Base-by-base conservation (phyloP, 1,140 invertebrate genomes). In the Heliothis subflexa region DNA sequence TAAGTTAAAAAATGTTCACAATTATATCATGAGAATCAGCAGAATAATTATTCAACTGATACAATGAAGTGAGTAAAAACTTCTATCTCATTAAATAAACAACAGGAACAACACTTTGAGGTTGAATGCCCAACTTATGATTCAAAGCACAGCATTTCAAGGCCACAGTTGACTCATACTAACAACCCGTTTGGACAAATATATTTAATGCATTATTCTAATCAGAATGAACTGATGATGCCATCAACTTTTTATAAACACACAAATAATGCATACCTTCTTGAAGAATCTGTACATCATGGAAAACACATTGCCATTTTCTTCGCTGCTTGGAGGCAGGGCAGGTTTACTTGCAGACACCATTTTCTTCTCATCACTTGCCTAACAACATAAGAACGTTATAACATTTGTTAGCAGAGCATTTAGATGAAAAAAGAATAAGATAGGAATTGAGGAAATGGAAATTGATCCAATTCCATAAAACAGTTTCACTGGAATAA, bases 281-380 rank as follows among this genome's bases (percentile, higher is more conserved):
- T 94, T 94, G 66, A 93, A 92, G 62, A 94, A 93, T 80, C 88
- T 91, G 79, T 94, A 94, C 45, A 94, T 92, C 79, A 90, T 87
- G 25, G 91, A 89, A 21, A 94, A 66, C 13, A 94, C 88, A 88
- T 85, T 91, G 59, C 82, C 71, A 74, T 87, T 86, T 61, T 91
- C 90, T 81, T 94, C 92, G 79, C 88, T 89, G 84, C 86, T 89
- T 28, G 91, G 85, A 55, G 92, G 91, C 61, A 94, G 82, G 40
- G 88, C 92, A 72, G 89, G 87, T 79, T 93, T 94, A 83, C 92
- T 94, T 78, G 91, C 84, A 75, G 86, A 83, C 50, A 86, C 81
- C 93, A 94, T 94, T 57, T 89, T 92, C 70, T 87, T 89, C 50
- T 87, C 86, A 85, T 87, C 85, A 85, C 79, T 89, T 62, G 85